These are phyloP conservation scores for Melierax canorus DNA, from an alignment of 2,113 vertebrate species.

Conservation along the genomic window DNA sequence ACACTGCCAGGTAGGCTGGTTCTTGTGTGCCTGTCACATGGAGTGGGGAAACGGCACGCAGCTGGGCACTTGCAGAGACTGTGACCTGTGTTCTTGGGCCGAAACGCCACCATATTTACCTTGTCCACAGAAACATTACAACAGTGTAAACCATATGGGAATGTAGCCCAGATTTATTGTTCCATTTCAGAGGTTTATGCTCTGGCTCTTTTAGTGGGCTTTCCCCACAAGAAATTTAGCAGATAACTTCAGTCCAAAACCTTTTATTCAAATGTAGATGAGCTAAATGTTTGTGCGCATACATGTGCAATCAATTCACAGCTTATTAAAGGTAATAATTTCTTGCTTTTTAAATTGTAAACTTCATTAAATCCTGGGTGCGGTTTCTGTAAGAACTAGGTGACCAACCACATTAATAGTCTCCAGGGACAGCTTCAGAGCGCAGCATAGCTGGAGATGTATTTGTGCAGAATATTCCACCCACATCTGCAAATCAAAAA, in stretches of 20 bases:
- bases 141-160: not conserved
- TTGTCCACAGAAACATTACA: not conserved
- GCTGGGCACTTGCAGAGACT: not conserved
- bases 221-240: not conserved
- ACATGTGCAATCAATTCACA: not conserved
- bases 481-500: constrained; percentile 29
- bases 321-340: not conserved
- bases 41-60: not conserved
- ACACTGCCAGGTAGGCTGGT: not conserved
- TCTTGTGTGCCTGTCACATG: rapidly evolving
- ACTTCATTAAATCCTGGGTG: not conserved
- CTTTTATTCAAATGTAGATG: not conserved
- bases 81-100: not conserved
- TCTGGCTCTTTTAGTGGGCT: not conserved
- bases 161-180: not conserved
- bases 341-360: not conserved
- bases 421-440: not conserved
- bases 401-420: not conserved
- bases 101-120: not conserved
- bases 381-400: not conserved
- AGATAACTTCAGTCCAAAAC: not conserved
- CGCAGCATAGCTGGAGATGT: not conserved
- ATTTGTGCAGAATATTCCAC: not conserved
- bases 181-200: not conserved
- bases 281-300: not conserved